These are phyloP conservation scores for Chloroclysta siterata DNA, from an alignment of 2,888 invertebrate species.

Conservation along the genomic window DNA sequence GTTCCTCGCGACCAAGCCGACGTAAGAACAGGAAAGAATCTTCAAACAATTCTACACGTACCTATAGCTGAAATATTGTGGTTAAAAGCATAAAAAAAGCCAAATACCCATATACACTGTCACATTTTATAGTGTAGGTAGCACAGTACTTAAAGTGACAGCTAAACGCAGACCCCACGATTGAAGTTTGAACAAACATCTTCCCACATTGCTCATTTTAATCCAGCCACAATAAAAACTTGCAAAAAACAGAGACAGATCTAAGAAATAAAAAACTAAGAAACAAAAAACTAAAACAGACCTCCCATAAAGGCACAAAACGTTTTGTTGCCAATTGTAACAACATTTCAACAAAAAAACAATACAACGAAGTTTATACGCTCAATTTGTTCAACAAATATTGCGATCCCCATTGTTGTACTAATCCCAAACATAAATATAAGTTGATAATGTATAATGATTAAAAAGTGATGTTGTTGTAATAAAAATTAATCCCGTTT, in stretches of 20 bases:
- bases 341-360: constrained; percentile 42
- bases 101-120: too few species aligned
- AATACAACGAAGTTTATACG: constrained; percentile 40
- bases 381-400: constrained; percentile 57
- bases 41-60: too few species aligned
- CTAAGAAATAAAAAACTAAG: constrained; percentile 23
- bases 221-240: constrained; percentile 26
- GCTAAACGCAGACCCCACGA: not conserved
- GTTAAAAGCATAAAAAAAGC: too few species aligned
- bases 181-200: not conserved
- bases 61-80: too few species aligned
- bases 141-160: not conserved
- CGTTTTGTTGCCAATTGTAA: constrained; percentile 42
- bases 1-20: too few species aligned
- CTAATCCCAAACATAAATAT: constrained; percentile 55
- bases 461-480: constrained; percentile 47
- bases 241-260: constrained; percentile 7
- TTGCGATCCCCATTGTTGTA: constrained; percentile 48
- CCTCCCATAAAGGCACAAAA: constrained; percentile 41
- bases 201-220: constrained; percentile 19
- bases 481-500: constrained; percentile 28
- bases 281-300: constrained; percentile 29
- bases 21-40: too few species aligned
- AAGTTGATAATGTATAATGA: constrained; percentile 42
- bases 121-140: not conserved